A percentile compares a stretch with the other conserved stretches of the same genome.
phyloP scores from a whole-genome alignment of 1,140 invertebrate species.

The Micrasema longulum region DNA sequence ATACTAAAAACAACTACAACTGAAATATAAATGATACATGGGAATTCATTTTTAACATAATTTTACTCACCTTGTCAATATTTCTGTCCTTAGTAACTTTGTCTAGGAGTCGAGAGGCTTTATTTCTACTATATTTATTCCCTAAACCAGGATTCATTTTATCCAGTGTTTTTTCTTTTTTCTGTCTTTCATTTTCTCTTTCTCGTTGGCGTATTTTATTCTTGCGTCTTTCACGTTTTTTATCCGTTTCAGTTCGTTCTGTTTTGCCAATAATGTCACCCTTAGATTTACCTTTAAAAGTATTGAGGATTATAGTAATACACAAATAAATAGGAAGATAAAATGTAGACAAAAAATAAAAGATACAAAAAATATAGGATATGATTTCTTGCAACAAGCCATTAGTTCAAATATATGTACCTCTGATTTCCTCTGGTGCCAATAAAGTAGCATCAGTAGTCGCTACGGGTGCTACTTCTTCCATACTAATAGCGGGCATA shows the following conservation, averaged over 20 bases:
- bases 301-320: too few relatives aligned
- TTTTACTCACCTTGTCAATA: constrained; percentile 67
- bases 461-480: constrained; percentile 93
- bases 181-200: constrained; percentile 66
- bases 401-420: constrained; percentile 62
- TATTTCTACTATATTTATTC: constrained; percentile 68
- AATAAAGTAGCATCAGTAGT: constrained; percentile 87
- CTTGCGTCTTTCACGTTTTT: constrained; percentile 86
- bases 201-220: constrained; percentile 85
- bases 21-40: too few relatives aligned
- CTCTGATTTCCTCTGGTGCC: constrained; percentile 94
- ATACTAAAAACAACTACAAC: too few relatives aligned
- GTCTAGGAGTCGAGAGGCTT: constrained; percentile 68
- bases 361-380: too few relatives aligned
- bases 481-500: constrained; percentile 90
- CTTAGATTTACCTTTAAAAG: constrained; percentile 75
- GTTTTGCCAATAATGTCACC: constrained; percentile 82
- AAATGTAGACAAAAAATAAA: too few relatives aligned
- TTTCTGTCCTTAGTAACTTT: constrained; percentile 75
- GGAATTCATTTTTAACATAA: too few relatives aligned
- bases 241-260: constrained; percentile 89
- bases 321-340: too few relatives aligned
- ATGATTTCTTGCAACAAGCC: neutral
- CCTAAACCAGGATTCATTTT: constrained; percentile 67
- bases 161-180: constrained; percentile 67